These are phyloP conservation scores for Brachyhypopomus occidentalis DNA, from an alignment of 2,113 vertebrate species.

Conservation along the genomic window DNA sequence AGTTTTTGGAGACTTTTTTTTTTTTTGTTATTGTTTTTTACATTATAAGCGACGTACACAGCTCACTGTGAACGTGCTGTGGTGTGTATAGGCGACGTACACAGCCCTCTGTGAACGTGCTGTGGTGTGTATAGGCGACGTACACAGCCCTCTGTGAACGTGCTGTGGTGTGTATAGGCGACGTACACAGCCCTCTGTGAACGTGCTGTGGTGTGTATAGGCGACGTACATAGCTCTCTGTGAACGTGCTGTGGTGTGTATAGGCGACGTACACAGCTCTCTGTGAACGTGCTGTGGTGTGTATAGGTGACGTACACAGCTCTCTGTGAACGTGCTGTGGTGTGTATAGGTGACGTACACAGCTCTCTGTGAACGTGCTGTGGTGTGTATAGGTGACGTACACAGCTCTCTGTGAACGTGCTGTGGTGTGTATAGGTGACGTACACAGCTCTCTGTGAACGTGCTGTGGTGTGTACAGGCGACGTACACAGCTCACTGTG, in stretches of 20 bases:
- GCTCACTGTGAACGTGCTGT: constrained; percentile 91
- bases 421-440: constrained; percentile 89
- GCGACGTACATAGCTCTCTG: constrained; percentile 91
- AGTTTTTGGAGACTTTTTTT: neutral
- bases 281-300: constrained; percentile 93
- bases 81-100: constrained; percentile 93
- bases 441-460: constrained; percentile 93
- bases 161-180: constrained; percentile 93
- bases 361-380: constrained; percentile 94
- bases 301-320: constrained; percentile 88
- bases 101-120: constrained; percentile 92
- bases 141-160: constrained; percentile 92
- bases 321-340: constrained; percentile 94
- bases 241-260: constrained; percentile 92
- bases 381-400: constrained; percentile 88
- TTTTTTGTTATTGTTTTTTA: too few species aligned
- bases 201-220: constrained; percentile 91
- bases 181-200: constrained; percentile 92
- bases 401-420: constrained; percentile 94
- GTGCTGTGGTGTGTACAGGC: constrained; percentile 90
- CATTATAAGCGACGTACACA: constrained; percentile 74
- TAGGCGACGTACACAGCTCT: constrained; percentile 93
- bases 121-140: constrained; percentile 89
- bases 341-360: constrained; percentile 87
- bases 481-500: constrained; percentile 94